Conservation (phyloP, 2,888 invertebrate species). For the Drosophila neonasuta region DNA sequence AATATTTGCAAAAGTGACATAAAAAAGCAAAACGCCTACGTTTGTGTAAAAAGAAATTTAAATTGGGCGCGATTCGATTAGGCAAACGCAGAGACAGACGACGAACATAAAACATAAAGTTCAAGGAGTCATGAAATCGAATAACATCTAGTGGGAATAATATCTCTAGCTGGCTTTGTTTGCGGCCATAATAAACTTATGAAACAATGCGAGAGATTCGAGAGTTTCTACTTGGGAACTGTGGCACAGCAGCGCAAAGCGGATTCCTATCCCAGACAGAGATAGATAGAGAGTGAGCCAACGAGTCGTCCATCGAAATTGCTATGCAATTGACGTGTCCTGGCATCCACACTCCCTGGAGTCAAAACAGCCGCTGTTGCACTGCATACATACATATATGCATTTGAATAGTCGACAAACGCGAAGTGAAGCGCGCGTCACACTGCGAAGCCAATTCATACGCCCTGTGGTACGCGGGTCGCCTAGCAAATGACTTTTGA, state of each 20-base stretch:
- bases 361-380: slow-evolving; percentile 18
- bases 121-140: slow-evolving; percentile 10
- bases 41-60: slow-evolving; percentile 4
- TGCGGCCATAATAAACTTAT: slow-evolving; percentile 14
- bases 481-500: slow-evolving; percentile 71
- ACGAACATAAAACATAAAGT: slow-evolving; percentile 4
- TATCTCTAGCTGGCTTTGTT: not conserved
- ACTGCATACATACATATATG: slow-evolving; percentile 15
- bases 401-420: slow-evolving; percentile 18
- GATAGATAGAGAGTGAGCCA: not conserved
- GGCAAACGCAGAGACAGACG: not conserved
- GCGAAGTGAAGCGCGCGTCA: slow-evolving; percentile 15
- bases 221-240: not conserved
- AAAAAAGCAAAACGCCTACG: slow-evolving; percentile 8
- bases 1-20: slow-evolving; percentile 15
- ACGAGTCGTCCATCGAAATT: slow-evolving; percentile 50
- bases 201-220: slow-evolving; percentile 23
- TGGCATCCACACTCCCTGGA: slow-evolving; percentile 38
- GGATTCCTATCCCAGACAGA: slow-evolving; percentile 27
- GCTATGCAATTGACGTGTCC: slow-evolving; percentile 59
- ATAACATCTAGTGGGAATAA: slow-evolving; percentile 14
- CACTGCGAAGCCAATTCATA: slow-evolving; percentile 46
- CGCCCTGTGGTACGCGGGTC: slow-evolving; percentile 50
- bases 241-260: slow-evolving; percentile 20
- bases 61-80: slow-evolving; percentile 3